phyloP scores from a whole-genome alignment of 2,113 vertebrate species.

The Pimephales promelas region DNA sequence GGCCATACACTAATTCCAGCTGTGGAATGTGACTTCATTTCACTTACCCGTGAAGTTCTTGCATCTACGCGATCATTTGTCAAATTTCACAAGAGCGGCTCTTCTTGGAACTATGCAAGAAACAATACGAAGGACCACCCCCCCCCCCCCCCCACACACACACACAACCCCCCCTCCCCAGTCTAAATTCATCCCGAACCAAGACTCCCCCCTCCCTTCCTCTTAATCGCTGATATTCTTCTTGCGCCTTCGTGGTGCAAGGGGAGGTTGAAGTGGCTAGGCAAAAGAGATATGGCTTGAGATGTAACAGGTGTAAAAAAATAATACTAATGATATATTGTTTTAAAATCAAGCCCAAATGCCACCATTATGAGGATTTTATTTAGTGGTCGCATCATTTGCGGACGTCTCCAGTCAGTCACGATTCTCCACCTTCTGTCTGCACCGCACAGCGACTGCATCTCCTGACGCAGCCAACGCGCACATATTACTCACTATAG shows the following conservation, averaged over 20 bases:
- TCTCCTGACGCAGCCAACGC: slow-evolving; percentile 96
- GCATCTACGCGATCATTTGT: slow-evolving; percentile 56
- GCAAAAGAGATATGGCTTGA: slow-evolving; percentile 60
- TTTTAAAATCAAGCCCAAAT: slow-evolving; percentile 61
- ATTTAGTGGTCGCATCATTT: slow-evolving; percentile 81
- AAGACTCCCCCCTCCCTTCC: slow-evolving; percentile 48
- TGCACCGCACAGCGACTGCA: slow-evolving; percentile 96
- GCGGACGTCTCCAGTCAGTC: slow-evolving; percentile 95
- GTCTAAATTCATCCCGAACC: slow-evolving; percentile 62
- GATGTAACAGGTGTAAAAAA: slow-evolving; percentile 56
- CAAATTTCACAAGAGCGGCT: slow-evolving; percentile 64
- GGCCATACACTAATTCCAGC: slow-evolving; percentile 7
- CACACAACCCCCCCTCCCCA: slow-evolving; percentile 37
- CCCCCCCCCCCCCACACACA: slow-evolving; percentile 60
- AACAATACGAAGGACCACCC: slow-evolving; percentile 85
- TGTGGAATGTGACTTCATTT: slow-evolving; percentile 52
- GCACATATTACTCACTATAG: slow-evolving; percentile 95
- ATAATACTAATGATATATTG: too few species aligned
- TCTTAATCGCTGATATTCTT: slow-evolving; percentile 67
- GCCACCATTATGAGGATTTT: slow-evolving; percentile 74
- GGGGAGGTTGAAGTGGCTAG: slow-evolving; percentile 68
- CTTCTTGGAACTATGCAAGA: slow-evolving; percentile 83
- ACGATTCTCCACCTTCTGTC: slow-evolving; percentile 97
- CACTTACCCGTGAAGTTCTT: slow-evolving; percentile 64
- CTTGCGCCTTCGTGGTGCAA: slow-evolving; percentile 80